Conservation (phyloP, 2,888 invertebrate species). For the Tethea ocularis region DNA sequence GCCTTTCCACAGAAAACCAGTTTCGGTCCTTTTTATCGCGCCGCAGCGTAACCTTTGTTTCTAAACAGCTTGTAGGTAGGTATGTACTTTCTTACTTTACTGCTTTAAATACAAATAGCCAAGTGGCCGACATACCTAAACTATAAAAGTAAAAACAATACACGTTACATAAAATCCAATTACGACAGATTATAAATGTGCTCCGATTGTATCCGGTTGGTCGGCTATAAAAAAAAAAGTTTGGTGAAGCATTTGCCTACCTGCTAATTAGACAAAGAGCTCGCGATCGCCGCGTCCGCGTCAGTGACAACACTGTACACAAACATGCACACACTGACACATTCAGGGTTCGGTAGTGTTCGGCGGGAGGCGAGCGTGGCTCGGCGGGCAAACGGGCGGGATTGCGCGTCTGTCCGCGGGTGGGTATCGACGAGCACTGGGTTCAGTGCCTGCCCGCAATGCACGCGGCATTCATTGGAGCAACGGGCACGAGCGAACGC, state of each 20-base stretch:
- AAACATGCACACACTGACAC: conserved; percentile 71
- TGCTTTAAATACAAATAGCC: conserved; percentile 15
- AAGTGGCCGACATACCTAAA: conserved; percentile 16
- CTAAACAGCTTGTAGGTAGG: conserved; percentile 52
- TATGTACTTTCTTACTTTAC: conserved; percentile 32
- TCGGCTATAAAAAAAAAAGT: conserved; percentile 50
- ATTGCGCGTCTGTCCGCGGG: conserved; percentile 65
- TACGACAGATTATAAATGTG: conserved; percentile 42
- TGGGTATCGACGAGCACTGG: conserved; percentile 72
- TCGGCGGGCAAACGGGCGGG: conserved; percentile 48
- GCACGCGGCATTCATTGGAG: conserved; percentile 51
- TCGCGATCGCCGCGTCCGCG: conserved; percentile 65
- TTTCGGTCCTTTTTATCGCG: conserved; percentile 68
- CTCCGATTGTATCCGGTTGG: conserved; percentile 43
- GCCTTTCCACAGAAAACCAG: conserved; percentile 73
- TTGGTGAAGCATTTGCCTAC: conserved; percentile 71
- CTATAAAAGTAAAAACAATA: conserved; percentile 38
- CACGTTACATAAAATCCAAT: conserved; percentile 46
- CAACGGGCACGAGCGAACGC: conserved; percentile 64
- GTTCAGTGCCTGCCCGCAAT: conserved; percentile 46
- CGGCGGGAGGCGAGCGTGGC: conserved; percentile 34
- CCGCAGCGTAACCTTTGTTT: conserved; percentile 61
- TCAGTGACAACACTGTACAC: conserved; percentile 69
- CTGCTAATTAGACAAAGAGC: conserved; percentile 81
- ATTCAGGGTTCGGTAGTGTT: conserved; percentile 41